Base-by-base conservation (phyloP, 2,797 vertebrate species). In the Gobionotothen gibberifrons region DNA sequence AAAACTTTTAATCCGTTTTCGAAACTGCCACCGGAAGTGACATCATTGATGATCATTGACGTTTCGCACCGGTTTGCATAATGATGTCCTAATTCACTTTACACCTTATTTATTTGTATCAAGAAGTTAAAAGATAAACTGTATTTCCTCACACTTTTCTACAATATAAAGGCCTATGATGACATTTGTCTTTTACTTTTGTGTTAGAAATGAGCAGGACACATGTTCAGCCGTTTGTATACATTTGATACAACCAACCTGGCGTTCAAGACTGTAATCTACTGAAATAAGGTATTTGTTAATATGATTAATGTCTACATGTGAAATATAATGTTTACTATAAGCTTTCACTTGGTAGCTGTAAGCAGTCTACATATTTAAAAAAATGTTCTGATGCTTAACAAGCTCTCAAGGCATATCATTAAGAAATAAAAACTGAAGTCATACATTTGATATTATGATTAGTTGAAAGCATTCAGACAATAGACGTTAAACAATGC, bases 401-500 rank as follows among this genome's bases (percentile, higher is more conserved):
- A 42, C 19, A 79, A 53, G 19, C 17, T 64, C 15, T 39, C 15
- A 61, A 48, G 14, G 53, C 43, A 59, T 14, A 46, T 55, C 19
- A 40, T 21, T 3, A 49, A 40, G 39, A 61, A 49, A 54, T 26
- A 26, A n/a, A 57, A 29, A 40, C n/a, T 17, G 62, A 11, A 40
- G 29, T 0, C 39, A 16, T 3, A 63, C 7, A 78, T 68, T 17
- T 69, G 46, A 60, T 72, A 44, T 68, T 21, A 52, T 69, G 17
- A 49, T 44, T 58, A 40, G 3, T 48, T 78, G 13, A 74, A 74
- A 58, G 61, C 58, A 65, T 82, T 74, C 65, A 19, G 1, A 69
- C 22, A 74, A 61, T 46, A 36, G 32, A 36, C 8, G 32, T 68
- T 53, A 73, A 83, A 83, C 73, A 67, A 65, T 53, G 42, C 63